Evolutionary conservation across 2,888 invertebrate species (phyloP).

Genomic region (Trichogramma evanescens): DNA sequence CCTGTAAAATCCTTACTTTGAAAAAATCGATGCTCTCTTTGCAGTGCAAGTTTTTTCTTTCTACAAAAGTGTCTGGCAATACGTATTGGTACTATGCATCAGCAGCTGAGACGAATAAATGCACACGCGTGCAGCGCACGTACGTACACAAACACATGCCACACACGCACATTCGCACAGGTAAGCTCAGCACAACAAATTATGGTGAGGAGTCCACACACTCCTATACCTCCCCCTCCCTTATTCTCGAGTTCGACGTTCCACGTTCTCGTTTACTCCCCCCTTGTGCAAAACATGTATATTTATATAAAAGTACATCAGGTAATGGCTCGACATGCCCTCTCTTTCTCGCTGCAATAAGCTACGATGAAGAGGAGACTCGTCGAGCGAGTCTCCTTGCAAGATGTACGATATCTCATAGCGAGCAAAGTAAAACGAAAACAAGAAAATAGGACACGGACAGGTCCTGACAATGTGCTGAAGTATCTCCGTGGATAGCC

Average conservation of each 20-base stretch:
- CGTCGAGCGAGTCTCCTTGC: slow-evolving; percentile 13
- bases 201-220: no score
- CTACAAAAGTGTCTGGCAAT: no score
- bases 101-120: no score
- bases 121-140: no score
- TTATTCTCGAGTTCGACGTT: slow-evolving; percentile 10
- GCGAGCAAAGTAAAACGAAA: slow-evolving; percentile 11
- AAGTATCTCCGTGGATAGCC: slow-evolving; percentile 3
- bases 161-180: no score
- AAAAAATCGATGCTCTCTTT: no score
- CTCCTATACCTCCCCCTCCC: not conserved
- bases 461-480: slow-evolving; percentile 17
- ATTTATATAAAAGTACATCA: not conserved
- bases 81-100: no score
- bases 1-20: no score
- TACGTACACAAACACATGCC: no score
- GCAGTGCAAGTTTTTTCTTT: no score
- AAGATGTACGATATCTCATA: slow-evolving; percentile 3
- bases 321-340: not conserved
- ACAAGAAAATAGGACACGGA: slow-evolving; percentile 20
- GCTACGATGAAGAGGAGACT: not conserved
- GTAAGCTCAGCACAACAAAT: no score
- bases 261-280: not conserved
- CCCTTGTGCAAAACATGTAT: not conserved
- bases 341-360: not conserved